These are phyloP conservation scores for Drosophila insularis DNA, from an alignment of 1,140 invertebrate species.

Conservation along the genomic window DNA sequence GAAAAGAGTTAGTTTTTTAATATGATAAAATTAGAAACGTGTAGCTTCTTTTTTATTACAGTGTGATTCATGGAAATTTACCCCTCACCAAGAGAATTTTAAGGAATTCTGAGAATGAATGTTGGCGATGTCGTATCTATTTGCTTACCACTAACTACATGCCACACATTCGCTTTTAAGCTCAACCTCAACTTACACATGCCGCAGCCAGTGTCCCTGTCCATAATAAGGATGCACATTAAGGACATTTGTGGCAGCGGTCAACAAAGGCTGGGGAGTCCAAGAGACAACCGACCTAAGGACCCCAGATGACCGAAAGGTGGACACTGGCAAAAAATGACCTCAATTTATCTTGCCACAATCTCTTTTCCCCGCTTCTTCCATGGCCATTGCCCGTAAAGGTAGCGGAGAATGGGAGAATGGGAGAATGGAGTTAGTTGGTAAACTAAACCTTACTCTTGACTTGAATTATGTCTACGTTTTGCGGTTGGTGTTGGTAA, in stretches of 20 bases:
- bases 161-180: conserved; percentile 36
- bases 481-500: conserved; percentile 59
- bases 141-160: conserved; percentile 46
- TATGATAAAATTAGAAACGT: no score
- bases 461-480: conserved; percentile 67
- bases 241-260: conserved; percentile 77
- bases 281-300: conserved; percentile 30
- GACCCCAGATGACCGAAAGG: conserved; percentile 64
- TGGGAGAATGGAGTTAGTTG: conserved; percentile 14
- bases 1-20: no score
- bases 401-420: background rate
- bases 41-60: background rate
- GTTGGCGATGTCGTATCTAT: conserved; percentile 39
- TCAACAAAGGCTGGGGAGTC: conserved; percentile 70
- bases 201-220: conserved; percentile 39
- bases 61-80: conserved; percentile 11
- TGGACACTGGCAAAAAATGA: conserved; percentile 72
- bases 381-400: background rate
- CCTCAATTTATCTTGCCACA: conserved; percentile 80
- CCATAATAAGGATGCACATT: conserved; percentile 78
- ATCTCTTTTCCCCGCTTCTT: conserved; percentile 23
- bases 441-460: conserved; percentile 33
- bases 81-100: background rate
- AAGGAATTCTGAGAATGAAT: conserved; percentile 36
- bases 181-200: conserved; percentile 73